These are phyloP conservation scores for Hypotaenidia philippensis DNA, from an alignment of 2,797 vertebrate genomes.

Conservation along the genomic window DNA sequence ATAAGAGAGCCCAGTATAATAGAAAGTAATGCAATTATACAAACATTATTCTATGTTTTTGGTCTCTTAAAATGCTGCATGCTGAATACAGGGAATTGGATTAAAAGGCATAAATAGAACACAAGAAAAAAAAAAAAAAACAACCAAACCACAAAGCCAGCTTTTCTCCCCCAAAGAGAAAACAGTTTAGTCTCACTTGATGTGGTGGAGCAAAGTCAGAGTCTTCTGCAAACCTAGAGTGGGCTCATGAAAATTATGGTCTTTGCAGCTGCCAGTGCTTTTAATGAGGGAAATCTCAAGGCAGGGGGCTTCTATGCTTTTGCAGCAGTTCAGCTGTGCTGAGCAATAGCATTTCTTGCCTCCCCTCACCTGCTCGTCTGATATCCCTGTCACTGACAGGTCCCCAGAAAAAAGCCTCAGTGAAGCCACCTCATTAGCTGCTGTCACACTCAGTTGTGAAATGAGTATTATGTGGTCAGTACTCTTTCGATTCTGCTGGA, in stretches of 20 bases:
- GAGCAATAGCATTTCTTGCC: neutral
- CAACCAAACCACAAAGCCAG: neutral
- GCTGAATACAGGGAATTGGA: constrained; percentile 50
- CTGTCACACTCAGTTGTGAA: neutral
- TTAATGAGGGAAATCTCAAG: neutral
- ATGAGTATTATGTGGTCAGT: neutral
- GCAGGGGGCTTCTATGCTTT: neutral
- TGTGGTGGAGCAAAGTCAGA: neutral
- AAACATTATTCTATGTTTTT: constrained; percentile 17
- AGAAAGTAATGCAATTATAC: constrained; percentile 46
- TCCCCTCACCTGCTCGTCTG: neutral
- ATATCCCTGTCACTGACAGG: neutral
- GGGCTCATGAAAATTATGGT: neutral
- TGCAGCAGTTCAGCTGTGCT: neutral
- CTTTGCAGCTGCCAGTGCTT: neutral
- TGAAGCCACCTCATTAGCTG: neutral
- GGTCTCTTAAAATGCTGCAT: constrained; percentile 22
- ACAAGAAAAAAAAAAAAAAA: neutral
- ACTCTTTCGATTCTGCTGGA: neutral
- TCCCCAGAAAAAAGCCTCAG: neutral
- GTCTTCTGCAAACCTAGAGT: neutral
- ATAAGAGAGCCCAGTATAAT: constrained; percentile 21
- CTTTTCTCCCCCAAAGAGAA: neutral
- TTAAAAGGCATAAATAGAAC: constrained; percentile 61
- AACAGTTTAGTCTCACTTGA: neutral